These are phyloP conservation scores for Ctenodactylus gundi DNA, from an alignment of 2,113 vertebrate genomes.

Conservation along the genomic window DNA sequence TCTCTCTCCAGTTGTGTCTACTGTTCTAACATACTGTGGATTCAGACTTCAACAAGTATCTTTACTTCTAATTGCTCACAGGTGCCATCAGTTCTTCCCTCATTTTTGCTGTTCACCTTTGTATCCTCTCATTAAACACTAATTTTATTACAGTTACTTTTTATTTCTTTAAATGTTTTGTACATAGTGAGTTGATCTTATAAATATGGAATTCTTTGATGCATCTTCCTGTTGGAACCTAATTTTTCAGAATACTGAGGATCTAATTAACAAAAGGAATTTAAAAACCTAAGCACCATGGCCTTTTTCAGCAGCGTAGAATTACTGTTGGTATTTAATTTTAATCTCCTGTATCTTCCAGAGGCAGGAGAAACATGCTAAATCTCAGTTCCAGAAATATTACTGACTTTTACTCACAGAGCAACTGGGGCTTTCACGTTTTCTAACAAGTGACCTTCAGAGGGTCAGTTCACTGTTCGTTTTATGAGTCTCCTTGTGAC, in stretches of 20 bases:
- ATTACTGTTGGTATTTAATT: not conserved
- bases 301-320: not conserved
- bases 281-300: not conserved
- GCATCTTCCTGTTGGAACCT: not conserved
- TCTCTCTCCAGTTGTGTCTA: not conserved
- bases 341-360: not conserved
- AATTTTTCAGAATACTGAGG: not conserved
- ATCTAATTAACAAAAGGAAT: not conserved
- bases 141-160: not conserved
- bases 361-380: not conserved
- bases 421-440: not conserved
- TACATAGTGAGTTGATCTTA: not conserved
- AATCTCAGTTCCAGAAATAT: not conserved
- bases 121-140: not conserved
- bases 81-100: not conserved
- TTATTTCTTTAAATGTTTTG: not conserved
- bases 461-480: not conserved
- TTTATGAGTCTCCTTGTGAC: not conserved
- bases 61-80: not conserved
- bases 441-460: not conserved
- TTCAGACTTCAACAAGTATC: not conserved
- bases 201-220: not conserved
- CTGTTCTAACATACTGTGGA: not conserved
- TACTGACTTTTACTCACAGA: not conserved
- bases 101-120: not conserved